Evolutionary conservation across 2,888 invertebrate species (phyloP), one percentile per base, ranked within the genome.

Genomic region (Ophion slaviceki): DNA sequence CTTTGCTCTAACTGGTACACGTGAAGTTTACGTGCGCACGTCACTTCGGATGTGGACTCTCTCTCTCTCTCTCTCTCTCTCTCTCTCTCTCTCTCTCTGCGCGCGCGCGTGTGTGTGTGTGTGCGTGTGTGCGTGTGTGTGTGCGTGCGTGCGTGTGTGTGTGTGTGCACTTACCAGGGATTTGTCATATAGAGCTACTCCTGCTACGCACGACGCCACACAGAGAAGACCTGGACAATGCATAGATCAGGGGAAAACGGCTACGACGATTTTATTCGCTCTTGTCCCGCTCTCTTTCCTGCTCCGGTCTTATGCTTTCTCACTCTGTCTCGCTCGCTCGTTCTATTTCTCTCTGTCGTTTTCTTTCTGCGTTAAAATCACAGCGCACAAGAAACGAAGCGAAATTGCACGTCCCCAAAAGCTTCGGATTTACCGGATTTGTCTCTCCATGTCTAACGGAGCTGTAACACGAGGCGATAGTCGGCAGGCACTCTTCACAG

Each of bases 21-120:
- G 85, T 80, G 79, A 85, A 82, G 72, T 80, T 85, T 76, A 82
- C 79, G 85, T 82, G 82, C 75, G 76, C 82, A 53, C 82, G 80
- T 86, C 80, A 82, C 80, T 82, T 76, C 71, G 82, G 64, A 28
- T 66, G 79, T 64, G 78, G 36, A 78, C 70, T 53, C 28, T n/a
- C n/a, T n/a, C 70, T 53, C 28, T n/a, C 70, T 53, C 28, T n/a
- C 70, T 53, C 28, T n/a, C 70, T 53, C 28, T n/a, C 70, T 53
- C 28, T n/a, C 70, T 53, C 28, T n/a, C 70, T 53, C 28, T n/a
- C 70, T 53, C 28, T n/a, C 70, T 53, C 28, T n/a, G 24, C 24
- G 24, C 24, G 24, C 24, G 24, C 24, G 24, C 24, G 24, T 2
- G 1, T 24, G 24, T 1, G 24, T 24, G 24, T 24, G 24, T 24